Evolutionary conservation across 2,113 vertebrate species (phyloP).

Genomic region (Mesocricetus auratus): DNA sequence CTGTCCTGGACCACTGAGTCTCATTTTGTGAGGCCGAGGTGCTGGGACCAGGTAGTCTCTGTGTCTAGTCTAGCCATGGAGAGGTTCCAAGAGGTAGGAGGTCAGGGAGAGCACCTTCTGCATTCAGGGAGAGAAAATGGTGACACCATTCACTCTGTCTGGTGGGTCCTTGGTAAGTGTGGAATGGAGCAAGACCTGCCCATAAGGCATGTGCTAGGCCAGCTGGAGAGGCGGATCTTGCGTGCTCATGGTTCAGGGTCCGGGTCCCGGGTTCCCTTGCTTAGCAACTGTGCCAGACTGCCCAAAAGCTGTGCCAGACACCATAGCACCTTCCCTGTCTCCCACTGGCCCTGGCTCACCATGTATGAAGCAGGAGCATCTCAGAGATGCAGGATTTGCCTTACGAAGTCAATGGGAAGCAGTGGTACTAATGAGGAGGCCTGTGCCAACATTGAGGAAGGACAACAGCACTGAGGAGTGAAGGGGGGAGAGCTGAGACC

Average conservation of each 20-base stretch:
- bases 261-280: background rate
- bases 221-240: background rate
- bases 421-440: background rate
- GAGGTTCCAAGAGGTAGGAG: background rate
- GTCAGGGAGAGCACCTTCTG: background rate
- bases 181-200: background rate
- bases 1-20: background rate
- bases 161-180: background rate
- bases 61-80: background rate
- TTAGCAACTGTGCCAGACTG: background rate
- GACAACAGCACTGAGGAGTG: accelerated
- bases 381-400: background rate
- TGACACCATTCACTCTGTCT: background rate
- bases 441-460: background rate
- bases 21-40: background rate
- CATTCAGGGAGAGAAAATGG: background rate
- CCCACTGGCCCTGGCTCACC: background rate
- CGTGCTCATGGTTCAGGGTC: background rate
- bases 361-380: background rate
- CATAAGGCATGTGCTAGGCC: background rate
- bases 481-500: background rate
- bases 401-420: background rate
- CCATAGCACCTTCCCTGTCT: background rate
- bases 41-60: accelerated
- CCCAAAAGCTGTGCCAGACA: background rate